phyloP scores from a whole-genome alignment of 1,140 invertebrate genomes.

The Mycetomoellerius zeteki region DNA sequence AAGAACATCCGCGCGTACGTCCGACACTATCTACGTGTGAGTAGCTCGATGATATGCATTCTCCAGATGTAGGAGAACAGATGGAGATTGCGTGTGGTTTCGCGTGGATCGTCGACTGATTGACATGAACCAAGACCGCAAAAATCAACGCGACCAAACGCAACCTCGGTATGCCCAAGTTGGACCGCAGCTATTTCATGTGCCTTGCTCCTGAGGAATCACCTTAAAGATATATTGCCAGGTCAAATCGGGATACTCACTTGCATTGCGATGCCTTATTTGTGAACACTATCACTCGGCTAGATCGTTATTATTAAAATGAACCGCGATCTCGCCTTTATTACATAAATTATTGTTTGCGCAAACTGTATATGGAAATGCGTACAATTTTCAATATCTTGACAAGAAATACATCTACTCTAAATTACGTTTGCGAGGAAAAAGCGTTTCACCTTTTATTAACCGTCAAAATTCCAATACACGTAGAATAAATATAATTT shows the following conservation, averaged over 20 bases:
- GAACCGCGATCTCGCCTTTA: constrained; percentile 1
- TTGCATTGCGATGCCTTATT: constrained; percentile 38
- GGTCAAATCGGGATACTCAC: constrained; percentile 25
- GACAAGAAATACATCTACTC: background rate
- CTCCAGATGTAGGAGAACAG: constrained; percentile 65
- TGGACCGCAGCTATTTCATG: constrained; percentile 68
- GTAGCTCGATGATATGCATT: constrained; percentile 42
- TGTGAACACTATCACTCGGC: constrained; percentile 11
- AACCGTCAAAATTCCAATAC: background rate
- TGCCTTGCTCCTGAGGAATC: constrained; percentile 32
- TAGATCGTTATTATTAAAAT: constrained; percentile 43
- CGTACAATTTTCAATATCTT: background rate
- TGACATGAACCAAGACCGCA: constrained; percentile 73
- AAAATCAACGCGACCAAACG: constrained; percentile 75
- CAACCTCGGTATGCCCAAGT: constrained; percentile 37
- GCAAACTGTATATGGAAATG: background rate
- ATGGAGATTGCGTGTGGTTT: constrained; percentile 76
- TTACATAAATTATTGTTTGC: constrained; percentile 27
- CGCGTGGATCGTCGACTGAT: constrained; percentile 72
- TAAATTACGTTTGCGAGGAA: background rate
- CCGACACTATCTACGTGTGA: constrained; percentile 20
- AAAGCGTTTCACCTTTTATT: too few relatives aligned
- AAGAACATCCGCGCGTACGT: constrained; percentile 30
- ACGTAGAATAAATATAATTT: background rate
- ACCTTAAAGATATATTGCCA: constrained; percentile 30